Base-by-base conservation (phyloP, 2,113 vertebrate species). In the Hyaena hyaena region DNA sequence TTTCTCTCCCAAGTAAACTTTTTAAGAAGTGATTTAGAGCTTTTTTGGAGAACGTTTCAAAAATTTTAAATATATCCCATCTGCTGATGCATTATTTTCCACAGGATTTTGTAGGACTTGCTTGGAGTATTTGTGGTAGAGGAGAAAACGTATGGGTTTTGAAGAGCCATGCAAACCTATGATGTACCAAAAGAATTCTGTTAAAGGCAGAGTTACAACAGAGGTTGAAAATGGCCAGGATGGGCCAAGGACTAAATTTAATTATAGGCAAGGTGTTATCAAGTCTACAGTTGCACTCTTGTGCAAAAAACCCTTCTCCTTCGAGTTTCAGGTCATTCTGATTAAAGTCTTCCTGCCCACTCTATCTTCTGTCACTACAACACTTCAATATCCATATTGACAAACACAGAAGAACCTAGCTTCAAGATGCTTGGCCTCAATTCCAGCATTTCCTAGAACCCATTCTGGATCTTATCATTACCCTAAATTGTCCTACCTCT, bases 1-100 rank as follows among this genome's bases (percentile, higher is more conserved):
- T 87, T 95, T 94, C 69, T 94, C 43, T 43, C 39, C 48, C 9
- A 93, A 74, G n/a, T 55, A 80, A 31, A 83, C 31, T 82, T 92
- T 95, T 65, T 48, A 16, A 79, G 43, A 77, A 77, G 76, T 48
- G 55, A 33, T 83, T 90, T 90, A 35, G n/a, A 87, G 68, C 50
- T 8, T 63, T 76, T 83, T 89, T 81, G 69, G 66, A 84, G 66
- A 77, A 95, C 19, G 7, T 86, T 90, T 82, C 4, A 45, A 66
- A 76, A 90, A 88, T 79, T 88, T 89, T 21, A 91, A 90, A 88
- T 69, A 83, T 55, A 58, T 86, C 21, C 35, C 14, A 68, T 71
- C 53, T 77, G 24, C 50, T 81, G 43, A 76, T 90, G 61, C 14
- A 79, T 90, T 69, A 39, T 88, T 87, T 95, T 74, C 43, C 77